Evolutionary conservation across 2,797 vertebrate genomes (phyloP).

Genomic region (Vipera ursinii): DNA sequence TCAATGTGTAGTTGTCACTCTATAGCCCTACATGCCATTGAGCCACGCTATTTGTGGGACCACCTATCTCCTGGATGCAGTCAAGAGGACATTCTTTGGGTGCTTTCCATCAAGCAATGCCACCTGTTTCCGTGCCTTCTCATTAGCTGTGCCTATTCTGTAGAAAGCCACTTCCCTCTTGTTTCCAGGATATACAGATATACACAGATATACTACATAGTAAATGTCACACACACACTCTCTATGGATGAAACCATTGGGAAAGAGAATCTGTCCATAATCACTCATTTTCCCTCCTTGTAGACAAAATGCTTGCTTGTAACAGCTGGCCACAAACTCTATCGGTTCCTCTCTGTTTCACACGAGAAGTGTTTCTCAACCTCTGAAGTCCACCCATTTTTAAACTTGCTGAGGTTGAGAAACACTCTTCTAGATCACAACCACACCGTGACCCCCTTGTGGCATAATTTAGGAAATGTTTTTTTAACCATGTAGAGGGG

Average conservation of each 20-base stretch:
- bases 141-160: neutral
- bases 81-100: neutral
- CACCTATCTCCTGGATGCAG: neutral
- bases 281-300: neutral
- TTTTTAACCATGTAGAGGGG: neutral
- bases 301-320: no score
- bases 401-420: neutral
- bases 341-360: neutral
- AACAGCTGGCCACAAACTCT: neutral
- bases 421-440: neutral
- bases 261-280: neutral
- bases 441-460: neutral
- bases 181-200: neutral
- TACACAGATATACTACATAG: neutral
- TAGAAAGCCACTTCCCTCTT: neutral
- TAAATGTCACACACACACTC: no score
- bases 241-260: neutral
- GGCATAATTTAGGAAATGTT: neutral
- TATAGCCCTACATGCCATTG: neutral
- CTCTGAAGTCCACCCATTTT: neutral
- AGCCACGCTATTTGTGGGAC: neutral
- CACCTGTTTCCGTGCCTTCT: neutral
- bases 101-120: neutral
- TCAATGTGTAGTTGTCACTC: neutral
- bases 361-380: no score